Evolutionary conservation across 2,797 vertebrate species (phyloP).

Genomic region (Notolabrus celidotus): DNA sequence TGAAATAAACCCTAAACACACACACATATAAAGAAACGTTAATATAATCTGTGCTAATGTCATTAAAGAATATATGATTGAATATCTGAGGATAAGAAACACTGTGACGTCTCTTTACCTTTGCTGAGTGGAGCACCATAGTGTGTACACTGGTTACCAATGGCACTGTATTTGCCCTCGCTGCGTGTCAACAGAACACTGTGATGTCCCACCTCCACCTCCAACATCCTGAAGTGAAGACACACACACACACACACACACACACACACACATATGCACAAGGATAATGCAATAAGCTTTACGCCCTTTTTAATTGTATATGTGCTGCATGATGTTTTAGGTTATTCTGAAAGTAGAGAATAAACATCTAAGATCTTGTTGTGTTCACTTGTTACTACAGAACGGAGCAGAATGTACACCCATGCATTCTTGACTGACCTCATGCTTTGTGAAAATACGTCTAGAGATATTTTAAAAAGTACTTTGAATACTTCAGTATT

Average conservation of each 20-base stretch:
- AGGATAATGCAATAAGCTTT: neutral
- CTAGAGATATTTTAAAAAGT: too few relatives aligned
- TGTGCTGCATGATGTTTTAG: neutral
- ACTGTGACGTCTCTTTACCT: conserved; percentile 76
- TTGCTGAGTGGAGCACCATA: conserved; percentile 86
- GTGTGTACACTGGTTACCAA: conserved; percentile 89
- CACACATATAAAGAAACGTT: conserved; percentile 20
- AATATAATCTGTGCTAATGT: neutral
- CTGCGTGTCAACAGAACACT: conserved; percentile 84
- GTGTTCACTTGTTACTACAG: too few relatives aligned
- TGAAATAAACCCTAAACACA: conserved; percentile 79
- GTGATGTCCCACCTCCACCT: conserved; percentile 84
- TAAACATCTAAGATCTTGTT: too few relatives aligned
- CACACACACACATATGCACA: conserved; percentile 23
- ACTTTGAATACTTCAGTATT: too few relatives aligned
- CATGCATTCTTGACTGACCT: too few relatives aligned
- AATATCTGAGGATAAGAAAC: too few relatives aligned
- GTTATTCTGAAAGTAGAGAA: too few relatives aligned
- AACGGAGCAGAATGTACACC: too few relatives aligned
- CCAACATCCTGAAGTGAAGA: conserved; percentile 83
- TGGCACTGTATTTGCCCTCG: conserved; percentile 80
- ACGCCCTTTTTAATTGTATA: neutral
- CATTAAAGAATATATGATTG: neutral
- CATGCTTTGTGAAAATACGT: too few relatives aligned
- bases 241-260: conserved; percentile 29